phyloP scores from a whole-genome alignment of 2,888 invertebrate genomes.

The Polietes domitor region DNA sequence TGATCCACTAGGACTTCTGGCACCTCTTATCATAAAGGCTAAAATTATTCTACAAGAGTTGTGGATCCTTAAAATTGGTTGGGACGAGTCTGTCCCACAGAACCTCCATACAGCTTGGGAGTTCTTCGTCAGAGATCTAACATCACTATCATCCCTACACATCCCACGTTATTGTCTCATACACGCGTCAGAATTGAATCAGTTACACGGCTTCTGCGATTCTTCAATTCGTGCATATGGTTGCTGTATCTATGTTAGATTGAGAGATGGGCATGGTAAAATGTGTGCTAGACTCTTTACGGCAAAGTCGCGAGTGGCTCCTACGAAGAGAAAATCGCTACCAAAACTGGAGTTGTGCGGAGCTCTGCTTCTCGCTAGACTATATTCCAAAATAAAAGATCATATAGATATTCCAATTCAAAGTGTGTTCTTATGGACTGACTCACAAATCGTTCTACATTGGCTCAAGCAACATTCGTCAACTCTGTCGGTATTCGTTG shows the following conservation, averaged over 20 bases:
- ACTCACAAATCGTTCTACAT: conserved; percentile 28
- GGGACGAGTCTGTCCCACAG: conserved; percentile 50
- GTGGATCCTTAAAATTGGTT: conserved; percentile 40
- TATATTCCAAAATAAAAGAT: conserved; percentile 24
- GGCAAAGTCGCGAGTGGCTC: conserved; percentile 24
- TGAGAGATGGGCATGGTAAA: not conserved
- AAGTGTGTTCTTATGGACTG: not conserved
- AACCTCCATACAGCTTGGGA: conserved; percentile 28
- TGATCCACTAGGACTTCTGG: conserved; percentile 54
- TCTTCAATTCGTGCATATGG: conserved; percentile 43
- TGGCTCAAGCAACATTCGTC: conserved; percentile 25
- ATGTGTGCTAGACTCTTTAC: conserved; percentile 19
- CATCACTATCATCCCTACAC: not conserved
- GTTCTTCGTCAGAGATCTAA: conserved; percentile 22
- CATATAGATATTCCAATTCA: not conserved
- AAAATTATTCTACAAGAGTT: conserved; percentile 50
- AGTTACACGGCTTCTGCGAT: conserved; percentile 52
- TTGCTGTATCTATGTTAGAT: conserved; percentile 42
- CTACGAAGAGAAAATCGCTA: conserved; percentile 20
- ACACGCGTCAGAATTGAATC: conserved; percentile 6
- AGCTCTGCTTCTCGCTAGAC: conserved; percentile 38
- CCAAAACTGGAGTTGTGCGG: conserved; percentile 36
- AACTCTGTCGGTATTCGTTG: conserved; percentile 46
- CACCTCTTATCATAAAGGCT: conserved; percentile 41
- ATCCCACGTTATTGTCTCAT: conserved; percentile 32